Evolutionary conservation across 92 coral and sea anemone genomes (phyloP), one percentile per base, ranked within the genome.

Genomic region (Bergia puertoricense): DNA sequence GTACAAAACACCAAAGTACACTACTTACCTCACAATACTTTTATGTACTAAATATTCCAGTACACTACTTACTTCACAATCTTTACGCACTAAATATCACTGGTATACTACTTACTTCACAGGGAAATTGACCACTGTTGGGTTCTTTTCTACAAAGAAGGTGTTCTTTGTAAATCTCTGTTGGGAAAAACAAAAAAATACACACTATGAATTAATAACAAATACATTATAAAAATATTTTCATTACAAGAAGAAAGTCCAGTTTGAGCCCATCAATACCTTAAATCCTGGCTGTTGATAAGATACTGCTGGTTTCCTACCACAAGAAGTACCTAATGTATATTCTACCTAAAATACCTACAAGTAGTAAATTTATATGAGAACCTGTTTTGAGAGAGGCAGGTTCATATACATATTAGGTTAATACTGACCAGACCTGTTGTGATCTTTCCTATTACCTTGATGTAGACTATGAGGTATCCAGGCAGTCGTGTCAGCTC

Each of bases 121-220:
- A 18, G 99, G 99, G 56, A 96, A 96, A 92, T 96, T 96, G 46
- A 96, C 99, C 37, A 96, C 95, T 1, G 99, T 96, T 56, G 99
- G 94, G 86, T 96, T 96, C 91, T 96, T 96, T 92, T 96, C 99
- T 80, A 92, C 93, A 88, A 96, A 96, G 90, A 95, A 96, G 62
- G 95, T 95, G 67, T 96, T 96, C 92, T 96, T 96, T 43, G 98
- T 94, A 91, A 96, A 96, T 82, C 99, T 92, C 99, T 96, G 88
- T 85, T 71, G 62, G 54, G 39, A 72, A 88, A 90, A 74, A 20
- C 54, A 85, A 36, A 66, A 13, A 8, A 57, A 48, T 15, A 38
- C 48, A 73, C 18, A 20, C 8, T 23, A 2, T 71, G 37, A 77
- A 38, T 39, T 37, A 73, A 39, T 4, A 74, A 4, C 50, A 74